These are phyloP conservation scores for Lanius collurio DNA, from an alignment of 2,113 vertebrate genomes.

Conservation along the genomic window DNA sequence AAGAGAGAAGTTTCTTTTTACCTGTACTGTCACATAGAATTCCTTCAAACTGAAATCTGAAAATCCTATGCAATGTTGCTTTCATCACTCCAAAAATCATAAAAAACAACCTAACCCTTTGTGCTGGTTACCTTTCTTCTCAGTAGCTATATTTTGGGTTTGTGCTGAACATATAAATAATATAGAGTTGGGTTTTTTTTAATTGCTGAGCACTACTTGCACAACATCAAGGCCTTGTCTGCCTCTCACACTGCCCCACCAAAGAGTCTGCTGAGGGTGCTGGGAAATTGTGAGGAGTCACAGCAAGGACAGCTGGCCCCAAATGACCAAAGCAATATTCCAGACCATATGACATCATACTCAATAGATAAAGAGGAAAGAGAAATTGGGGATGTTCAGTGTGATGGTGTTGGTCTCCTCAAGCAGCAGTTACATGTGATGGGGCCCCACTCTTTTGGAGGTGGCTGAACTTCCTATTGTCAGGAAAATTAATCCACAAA, in stretches of 20 bases:
- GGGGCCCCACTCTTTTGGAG: background rate
- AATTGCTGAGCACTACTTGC: background rate
- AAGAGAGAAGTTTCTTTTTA: background rate
- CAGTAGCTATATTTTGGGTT: background rate
- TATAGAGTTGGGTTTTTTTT: background rate
- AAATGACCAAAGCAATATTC: background rate
- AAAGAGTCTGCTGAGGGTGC: fast-evolving
- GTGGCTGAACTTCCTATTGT: background rate
- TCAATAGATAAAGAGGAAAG: background rate
- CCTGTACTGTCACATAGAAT: background rate
- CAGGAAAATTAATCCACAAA: background rate
- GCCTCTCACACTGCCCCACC: fast-evolving
- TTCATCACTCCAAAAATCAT: background rate
- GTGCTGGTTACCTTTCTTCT: background rate
- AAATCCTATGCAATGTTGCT: background rate
- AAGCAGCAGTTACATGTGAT: background rate
- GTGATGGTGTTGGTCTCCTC: background rate
- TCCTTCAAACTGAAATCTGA: background rate
- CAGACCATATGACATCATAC: background rate
- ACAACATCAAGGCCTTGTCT: background rate
- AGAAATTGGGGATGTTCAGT: background rate
- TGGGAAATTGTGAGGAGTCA: background rate
- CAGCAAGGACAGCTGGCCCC: background rate
- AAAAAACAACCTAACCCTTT: background rate
- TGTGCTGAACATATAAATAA: background rate